Evolutionary conservation across 2,797 vertebrate genomes (phyloP).

Genomic region (Cynodonichthys magdalenae): DNA sequence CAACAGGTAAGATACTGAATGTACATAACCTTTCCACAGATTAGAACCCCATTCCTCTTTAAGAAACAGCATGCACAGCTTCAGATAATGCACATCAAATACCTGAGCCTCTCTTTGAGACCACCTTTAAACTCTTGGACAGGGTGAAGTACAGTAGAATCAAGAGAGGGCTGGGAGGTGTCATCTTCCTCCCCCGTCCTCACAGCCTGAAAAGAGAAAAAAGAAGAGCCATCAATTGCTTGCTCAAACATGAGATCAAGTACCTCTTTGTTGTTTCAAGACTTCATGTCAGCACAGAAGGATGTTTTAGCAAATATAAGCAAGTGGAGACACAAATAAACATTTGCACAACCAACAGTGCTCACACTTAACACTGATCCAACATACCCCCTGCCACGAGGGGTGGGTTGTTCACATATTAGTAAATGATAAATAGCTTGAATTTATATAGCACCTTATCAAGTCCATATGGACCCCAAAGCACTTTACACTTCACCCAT

Average conservation of each 20-base stretch:
- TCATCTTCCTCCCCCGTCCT: conserved; percentile 89
- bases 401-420: conserved; percentile 50
- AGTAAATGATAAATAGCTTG: no score
- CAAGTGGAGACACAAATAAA: conserved; percentile 18
- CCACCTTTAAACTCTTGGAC: conserved; percentile 92
- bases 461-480: no score
- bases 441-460: no score
- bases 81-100: conserved; percentile 36
- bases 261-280: conserved; percentile 9
- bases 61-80: background rate
- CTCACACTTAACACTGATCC: conserved; percentile 28
- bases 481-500: no score
- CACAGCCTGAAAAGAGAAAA: conserved; percentile 60
- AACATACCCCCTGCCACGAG: conserved; percentile 36
- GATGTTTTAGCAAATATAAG: background rate
- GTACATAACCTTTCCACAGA: no score
- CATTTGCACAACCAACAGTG: conserved; percentile 17
- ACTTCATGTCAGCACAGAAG: no score
- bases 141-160: conserved; percentile 91
- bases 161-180: conserved; percentile 92
- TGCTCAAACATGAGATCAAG: conserved; percentile 50
- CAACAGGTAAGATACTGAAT: no score
- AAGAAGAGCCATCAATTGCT: conserved; percentile 49
- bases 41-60: no score
- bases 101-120: conserved; percentile 99